phyloP scores from a whole-genome alignment of 2,113 vertebrate species.

The Mohoua ochrocephala region DNA sequence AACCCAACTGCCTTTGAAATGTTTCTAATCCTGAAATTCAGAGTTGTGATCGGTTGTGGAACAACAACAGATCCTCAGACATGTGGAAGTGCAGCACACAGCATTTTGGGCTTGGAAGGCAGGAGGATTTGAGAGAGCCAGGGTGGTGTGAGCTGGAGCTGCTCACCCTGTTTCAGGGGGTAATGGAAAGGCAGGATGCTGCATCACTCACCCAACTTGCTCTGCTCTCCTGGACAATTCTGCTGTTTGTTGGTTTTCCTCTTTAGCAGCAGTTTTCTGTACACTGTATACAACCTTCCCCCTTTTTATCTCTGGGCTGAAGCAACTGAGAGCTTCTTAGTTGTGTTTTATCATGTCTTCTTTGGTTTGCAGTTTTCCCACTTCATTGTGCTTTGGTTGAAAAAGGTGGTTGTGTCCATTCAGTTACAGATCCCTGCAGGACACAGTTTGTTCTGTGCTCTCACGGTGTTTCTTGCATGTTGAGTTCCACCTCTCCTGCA shows the following conservation, averaged over 20 bases:
- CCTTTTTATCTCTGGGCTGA: not conserved
- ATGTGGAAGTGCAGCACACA: not conserved
- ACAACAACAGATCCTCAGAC: not conserved
- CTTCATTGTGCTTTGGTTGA: not conserved
- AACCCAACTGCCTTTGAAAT: not conserved
- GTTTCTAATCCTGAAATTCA: not conserved
- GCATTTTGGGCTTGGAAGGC: not conserved
- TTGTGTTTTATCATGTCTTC: not conserved
- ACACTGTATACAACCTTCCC: rapidly evolving
- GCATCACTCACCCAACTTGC: rapidly evolving
- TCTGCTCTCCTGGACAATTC: not conserved
- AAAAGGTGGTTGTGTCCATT: not conserved
- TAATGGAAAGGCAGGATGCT: not conserved
- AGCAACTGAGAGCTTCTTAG: not conserved
- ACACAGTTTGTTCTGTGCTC: not conserved
- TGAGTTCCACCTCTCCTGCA: not conserved
- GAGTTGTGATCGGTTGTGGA: not conserved
- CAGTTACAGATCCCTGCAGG: not conserved
- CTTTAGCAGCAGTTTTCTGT: not conserved
- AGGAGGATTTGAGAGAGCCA: not conserved
- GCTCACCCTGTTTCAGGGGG: rapidly evolving
- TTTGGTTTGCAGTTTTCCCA: not conserved
- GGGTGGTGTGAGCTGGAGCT: not conserved
- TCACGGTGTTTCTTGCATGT: not conserved
- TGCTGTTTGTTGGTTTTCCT: not conserved